Evolutionary conservation across 2,797 vertebrate species (phyloP).

Genomic region (Tolypeutes matacus): DNA sequence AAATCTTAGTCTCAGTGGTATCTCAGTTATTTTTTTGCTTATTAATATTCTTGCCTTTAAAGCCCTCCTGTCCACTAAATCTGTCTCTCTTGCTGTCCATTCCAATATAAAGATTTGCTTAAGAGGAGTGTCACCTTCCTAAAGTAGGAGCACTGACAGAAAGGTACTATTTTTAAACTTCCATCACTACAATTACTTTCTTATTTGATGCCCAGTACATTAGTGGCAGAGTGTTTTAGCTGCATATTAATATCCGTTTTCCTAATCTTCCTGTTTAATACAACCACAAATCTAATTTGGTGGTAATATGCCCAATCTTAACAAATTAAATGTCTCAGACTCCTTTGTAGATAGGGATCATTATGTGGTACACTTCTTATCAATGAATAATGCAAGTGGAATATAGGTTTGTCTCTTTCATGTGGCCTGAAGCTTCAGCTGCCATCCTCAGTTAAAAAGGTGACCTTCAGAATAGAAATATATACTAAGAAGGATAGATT

Average conservation of each 20-base stretch:
- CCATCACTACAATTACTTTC: neutral
- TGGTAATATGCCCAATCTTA: neutral
- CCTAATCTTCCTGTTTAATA: neutral
- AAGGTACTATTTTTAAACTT: neutral
- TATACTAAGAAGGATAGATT: neutral
- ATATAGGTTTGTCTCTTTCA: neutral
- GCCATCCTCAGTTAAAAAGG: neutral
- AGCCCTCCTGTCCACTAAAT: neutral
- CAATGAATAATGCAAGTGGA: neutral
- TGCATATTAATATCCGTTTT: neutral
- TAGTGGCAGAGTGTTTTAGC: neutral
- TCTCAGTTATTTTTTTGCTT: neutral
- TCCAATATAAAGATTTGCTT: neutral
- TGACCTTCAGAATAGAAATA: neutral
- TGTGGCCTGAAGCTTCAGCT: neutral
- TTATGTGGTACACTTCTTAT: neutral
- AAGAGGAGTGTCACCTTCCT: neutral
- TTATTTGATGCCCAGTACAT: neutral
- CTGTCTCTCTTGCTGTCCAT: neutral
- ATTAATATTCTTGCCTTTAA: conserved; percentile 12
- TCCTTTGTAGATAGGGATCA: neutral
- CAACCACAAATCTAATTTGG: neutral
- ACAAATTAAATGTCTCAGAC: neutral
- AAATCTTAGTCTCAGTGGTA: neutral
- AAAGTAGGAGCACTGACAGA: neutral